Conservation (phyloP, 1,140 invertebrate species). For the Aphaenogaster rudis region DNA sequence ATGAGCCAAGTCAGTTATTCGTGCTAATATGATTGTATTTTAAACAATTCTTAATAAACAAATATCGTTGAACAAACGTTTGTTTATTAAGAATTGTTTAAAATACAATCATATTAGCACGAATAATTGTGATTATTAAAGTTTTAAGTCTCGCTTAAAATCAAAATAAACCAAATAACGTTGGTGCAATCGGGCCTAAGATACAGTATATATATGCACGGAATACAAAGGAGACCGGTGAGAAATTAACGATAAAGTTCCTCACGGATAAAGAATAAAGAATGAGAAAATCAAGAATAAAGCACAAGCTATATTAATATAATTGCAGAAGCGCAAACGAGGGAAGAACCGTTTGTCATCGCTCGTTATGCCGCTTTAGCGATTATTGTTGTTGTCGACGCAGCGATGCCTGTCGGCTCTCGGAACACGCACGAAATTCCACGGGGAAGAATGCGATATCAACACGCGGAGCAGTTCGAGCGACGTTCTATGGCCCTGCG, state of each 20-base stretch:
- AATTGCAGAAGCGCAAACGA: neutral
- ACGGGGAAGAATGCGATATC: conserved; percentile 50
- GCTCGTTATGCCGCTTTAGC: neutral
- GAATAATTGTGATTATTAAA: no score
- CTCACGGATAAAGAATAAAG: neutral
- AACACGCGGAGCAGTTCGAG: conserved; percentile 8
- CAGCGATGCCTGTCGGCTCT: neutral
- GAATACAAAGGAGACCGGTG: neutral
- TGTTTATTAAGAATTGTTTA: no score
- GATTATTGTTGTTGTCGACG: conserved; percentile 34
- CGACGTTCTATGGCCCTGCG: neutral
- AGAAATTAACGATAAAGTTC: neutral
- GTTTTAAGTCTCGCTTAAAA: no score
- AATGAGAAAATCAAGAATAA: neutral
- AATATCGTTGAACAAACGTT: no score
- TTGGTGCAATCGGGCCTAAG: no score
- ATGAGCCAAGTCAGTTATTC: no score
- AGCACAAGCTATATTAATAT: neutral
- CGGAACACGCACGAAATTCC: neutral
- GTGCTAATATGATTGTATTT: no score
- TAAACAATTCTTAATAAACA: no score
- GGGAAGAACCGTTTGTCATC: neutral
- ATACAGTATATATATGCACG: neutral
- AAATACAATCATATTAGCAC: no score
- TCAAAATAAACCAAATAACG: no score